Evolutionary conservation across 2,113 vertebrate genomes (phyloP).

Genomic region (Anarrhichthys ocellatus): DNA sequence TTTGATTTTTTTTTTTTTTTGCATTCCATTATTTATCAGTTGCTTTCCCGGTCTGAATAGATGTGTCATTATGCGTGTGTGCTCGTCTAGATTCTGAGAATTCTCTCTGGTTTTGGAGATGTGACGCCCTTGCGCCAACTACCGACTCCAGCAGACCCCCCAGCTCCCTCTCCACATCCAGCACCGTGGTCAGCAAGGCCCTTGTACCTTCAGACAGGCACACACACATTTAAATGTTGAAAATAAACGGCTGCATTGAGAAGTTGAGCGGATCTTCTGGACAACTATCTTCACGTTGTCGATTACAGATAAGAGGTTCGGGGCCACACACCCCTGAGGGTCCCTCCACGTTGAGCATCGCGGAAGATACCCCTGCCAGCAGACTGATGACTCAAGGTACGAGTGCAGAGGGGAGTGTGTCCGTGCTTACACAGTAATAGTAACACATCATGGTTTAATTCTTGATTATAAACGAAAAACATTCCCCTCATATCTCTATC

Average conservation of each 20-base stretch:
- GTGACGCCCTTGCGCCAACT: slow-evolving; percentile 59
- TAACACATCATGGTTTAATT: slow-evolving; percentile 19
- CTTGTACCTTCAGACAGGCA: not conserved
- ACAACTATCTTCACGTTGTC: slow-evolving; percentile 25
- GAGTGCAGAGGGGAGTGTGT: not conserved
- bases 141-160: slow-evolving; percentile 80
- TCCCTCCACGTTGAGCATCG: slow-evolving; percentile 52
- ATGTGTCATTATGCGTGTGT: slow-evolving; percentile 21
- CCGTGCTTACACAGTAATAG: slow-evolving; percentile 5
- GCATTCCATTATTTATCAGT: not conserved
- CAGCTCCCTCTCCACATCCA: slow-evolving; percentile 91
- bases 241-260: not conserved
- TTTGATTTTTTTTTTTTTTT: not conserved
- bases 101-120: slow-evolving; percentile 87
- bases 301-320: slow-evolving; percentile 80
- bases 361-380: slow-evolving; percentile 78
- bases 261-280: slow-evolving; percentile 22
- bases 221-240: not conserved
- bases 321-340: slow-evolving; percentile 63
- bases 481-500: too few relatives aligned
- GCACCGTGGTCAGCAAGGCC: slow-evolving; percentile 88
- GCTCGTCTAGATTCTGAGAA: slow-evolving; percentile 85
- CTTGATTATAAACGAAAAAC: too few relatives aligned
- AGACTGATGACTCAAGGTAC: slow-evolving; percentile 88
- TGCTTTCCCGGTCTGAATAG: not conserved